Base-by-base conservation (phyloP, 1,140 invertebrate genomes). In the Pogonomyrmex barbatus region DNA sequence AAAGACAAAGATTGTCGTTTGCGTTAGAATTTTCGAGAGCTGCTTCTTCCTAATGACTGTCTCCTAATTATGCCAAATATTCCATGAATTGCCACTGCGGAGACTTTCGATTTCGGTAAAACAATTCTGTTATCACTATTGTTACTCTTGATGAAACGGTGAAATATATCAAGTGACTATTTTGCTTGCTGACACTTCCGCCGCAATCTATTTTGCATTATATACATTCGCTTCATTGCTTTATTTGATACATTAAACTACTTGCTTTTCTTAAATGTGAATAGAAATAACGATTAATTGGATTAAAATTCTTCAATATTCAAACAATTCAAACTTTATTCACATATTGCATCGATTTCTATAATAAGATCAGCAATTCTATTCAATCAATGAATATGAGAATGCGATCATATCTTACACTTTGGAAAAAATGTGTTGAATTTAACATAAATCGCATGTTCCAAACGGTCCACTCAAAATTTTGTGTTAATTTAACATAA, bases 21-120 rank as follows among this genome's bases (percentile, higher is more conserved):
- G 56, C 42, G 39, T 75, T 73, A 60, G 54, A 60, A 24, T 75
- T 54, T 83, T 62, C 54, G n/a, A 47, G 67, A 75, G 33, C 73
- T 52, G 42, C 56, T 62, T 75, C n/a, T 73, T 50, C 24, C 24
- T 0, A 33, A 54, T 45, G 6, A 17, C 42, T 54, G 54, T 10
- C 68, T 50, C 75, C 54, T 73, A 75, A 83, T 83, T 83, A 73
- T 36, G 54, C 10, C 42, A 47, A 73, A 70, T 58, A 73, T 82
- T 73, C 68, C n/a, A 47, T 33, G 65, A 75, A 83, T 83, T 83
- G 50, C 30, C 14, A 14, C 45, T 12, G 45, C 4, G n/a, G 5
- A 4, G 42, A 30, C 47, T 54, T 68, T 24, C 24, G 36, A 24
- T 56, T 81, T 42, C 65, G 8, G 4, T 68, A 81, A 81, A 70